Percentiles rank a stretch among this genome's conserved stretches.
Evolutionary conservation across 2,888 invertebrate genomes (phyloP).

Genomic region (Amphimallon solstitiale): DNA sequence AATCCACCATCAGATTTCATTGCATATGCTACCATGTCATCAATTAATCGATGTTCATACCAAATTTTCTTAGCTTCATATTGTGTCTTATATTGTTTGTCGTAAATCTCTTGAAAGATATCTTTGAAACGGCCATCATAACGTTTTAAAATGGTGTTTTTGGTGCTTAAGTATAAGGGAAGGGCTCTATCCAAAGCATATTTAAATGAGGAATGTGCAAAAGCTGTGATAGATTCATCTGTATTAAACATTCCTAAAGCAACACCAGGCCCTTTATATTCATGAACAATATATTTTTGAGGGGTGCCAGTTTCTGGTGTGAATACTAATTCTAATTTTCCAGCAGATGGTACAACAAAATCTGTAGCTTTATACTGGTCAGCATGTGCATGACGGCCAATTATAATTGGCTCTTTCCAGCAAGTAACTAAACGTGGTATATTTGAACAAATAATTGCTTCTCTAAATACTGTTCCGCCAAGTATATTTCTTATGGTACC

Average conservation of each 20-base stretch:
- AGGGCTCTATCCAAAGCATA: constrained; percentile 86
- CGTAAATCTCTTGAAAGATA: constrained; percentile 95
- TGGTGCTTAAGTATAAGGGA: constrained; percentile 94
- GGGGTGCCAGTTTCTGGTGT: constrained; percentile 73
- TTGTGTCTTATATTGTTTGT: constrained; percentile 83
- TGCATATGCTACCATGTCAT: constrained; percentile 98
- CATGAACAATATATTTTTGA: constrained; percentile 81
- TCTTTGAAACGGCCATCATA: constrained; percentile 98
- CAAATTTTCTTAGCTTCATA: constrained; percentile 90
- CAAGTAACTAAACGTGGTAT: constrained; percentile 94
- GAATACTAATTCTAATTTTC: constrained; percentile 87
- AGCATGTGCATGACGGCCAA: constrained; percentile 98
- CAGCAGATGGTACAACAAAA: constrained; percentile 91
- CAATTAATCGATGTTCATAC: constrained; percentile 98
- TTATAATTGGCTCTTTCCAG: constrained; percentile 97
- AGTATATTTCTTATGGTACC: constrained; percentile 89
- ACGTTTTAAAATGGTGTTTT: constrained; percentile 95
- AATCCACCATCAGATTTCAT: constrained; percentile 99
- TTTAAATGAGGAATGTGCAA: constrained; percentile 95
- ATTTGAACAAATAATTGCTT: constrained; percentile 90
- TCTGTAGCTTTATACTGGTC: constrained; percentile 98
- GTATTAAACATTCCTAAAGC: constrained; percentile 97
- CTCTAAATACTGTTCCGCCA: constrained; percentile 83
- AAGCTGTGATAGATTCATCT: constrained; percentile 90
- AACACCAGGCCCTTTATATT: constrained; percentile 89